These are phyloP conservation scores for Meriones psammophilus DNA, from an alignment of 2,797 vertebrate genomes.

Conservation along the genomic window DNA sequence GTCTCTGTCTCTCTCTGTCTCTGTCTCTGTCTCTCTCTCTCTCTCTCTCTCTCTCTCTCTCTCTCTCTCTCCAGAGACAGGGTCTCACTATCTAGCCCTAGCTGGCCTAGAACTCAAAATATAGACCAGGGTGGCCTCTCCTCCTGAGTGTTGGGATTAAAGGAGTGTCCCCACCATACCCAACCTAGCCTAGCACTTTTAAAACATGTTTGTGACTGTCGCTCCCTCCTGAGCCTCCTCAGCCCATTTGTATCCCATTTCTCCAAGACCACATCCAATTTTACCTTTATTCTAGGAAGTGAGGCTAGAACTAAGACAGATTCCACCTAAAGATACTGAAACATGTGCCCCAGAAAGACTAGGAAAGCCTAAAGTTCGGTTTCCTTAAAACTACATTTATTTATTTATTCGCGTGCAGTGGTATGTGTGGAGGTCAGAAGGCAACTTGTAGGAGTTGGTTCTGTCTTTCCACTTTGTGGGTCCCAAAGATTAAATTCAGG, in stretches of 20 bases:
- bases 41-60: background rate
- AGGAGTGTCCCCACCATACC: background rate
- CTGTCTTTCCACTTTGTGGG: background rate
- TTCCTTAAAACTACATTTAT: background rate
- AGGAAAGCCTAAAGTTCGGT: background rate
- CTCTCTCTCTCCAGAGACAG: background rate
- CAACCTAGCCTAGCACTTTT: slow-evolving; percentile 1
- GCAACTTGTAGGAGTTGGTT: background rate
- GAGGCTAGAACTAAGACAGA: slow-evolving; percentile 27
- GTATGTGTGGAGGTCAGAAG: background rate
- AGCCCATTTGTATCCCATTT: background rate
- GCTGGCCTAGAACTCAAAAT: background rate
- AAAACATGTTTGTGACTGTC: background rate
- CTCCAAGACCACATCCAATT: slow-evolving; percentile 32
- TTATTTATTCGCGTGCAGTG: background rate
- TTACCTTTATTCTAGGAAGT: slow-evolving; percentile 49
- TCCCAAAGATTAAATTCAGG: background rate
- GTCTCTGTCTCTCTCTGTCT: background rate
- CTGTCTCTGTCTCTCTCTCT: background rate
- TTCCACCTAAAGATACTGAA: background rate
- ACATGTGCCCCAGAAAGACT: background rate
- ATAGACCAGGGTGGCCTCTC: background rate
- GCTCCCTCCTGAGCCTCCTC: slow-evolving; percentile 8
- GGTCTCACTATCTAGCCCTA: background rate
- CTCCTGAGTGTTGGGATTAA: background rate